phyloP scores from a whole-genome alignment of 2,113 vertebrate genomes.

The Scomber colias region DNA sequence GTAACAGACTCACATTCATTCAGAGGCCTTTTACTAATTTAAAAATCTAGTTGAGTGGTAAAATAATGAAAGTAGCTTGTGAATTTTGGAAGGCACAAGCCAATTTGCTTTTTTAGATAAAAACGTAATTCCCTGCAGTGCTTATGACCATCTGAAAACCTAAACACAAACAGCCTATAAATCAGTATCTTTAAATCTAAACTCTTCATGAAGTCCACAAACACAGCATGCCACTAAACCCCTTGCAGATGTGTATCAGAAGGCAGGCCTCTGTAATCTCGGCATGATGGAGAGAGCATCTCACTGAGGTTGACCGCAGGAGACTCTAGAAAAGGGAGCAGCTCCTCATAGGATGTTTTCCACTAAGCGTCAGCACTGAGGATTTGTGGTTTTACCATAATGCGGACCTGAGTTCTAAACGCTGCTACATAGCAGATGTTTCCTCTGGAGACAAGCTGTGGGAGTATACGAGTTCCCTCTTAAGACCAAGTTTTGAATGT shows the following conservation, averaged over 20 bases:
- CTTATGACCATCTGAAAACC: background rate
- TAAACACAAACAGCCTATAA: conserved; percentile 22
- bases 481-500: conserved; percentile 27
- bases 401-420: conserved; percentile 32
- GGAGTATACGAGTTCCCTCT: conserved; percentile 45
- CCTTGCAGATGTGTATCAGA: conserved; percentile 58
- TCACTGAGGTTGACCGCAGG: conserved; percentile 44
- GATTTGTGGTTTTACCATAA: conserved; percentile 62
- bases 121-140: background rate
- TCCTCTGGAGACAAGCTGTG: conserved; percentile 69
- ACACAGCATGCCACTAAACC: conserved; percentile 33
- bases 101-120: background rate
- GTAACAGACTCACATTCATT: conserved; percentile 27
- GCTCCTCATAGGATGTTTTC: conserved; percentile 53
- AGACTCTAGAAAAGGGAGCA: conserved; percentile 27
- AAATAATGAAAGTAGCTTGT: conserved; percentile 39
- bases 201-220: conserved; percentile 2
- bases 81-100: background rate
- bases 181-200: conserved; percentile 41
- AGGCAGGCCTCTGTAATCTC: conserved; percentile 35
- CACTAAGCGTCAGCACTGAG: conserved; percentile 40
- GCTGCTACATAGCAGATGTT: conserved; percentile 67
- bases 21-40: conserved; percentile 18
- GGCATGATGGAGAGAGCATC: conserved; percentile 4
- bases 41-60: conserved; percentile 32